phyloP scores from a whole-genome alignment of 2,113 vertebrate species.

The Perccottus glenii region DNA sequence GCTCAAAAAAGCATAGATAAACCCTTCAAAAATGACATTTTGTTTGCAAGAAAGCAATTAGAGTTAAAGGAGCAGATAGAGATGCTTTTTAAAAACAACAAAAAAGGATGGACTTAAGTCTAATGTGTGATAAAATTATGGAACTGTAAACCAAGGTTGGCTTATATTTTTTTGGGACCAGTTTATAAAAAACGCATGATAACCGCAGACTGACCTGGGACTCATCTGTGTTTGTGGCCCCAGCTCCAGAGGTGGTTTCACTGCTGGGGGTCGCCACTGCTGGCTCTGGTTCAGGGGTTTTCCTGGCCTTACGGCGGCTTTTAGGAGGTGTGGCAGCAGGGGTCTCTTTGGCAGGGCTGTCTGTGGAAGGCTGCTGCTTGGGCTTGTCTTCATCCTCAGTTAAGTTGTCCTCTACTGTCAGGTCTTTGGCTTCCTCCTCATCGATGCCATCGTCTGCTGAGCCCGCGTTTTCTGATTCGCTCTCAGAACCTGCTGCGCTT shows the following conservation, averaged over 20 bases:
- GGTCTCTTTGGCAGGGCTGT: conserved; percentile 83
- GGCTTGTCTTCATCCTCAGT: conserved; percentile 80
- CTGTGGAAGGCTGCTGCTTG: conserved; percentile 79
- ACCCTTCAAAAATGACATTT: no score
- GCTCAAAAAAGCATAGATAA: no score
- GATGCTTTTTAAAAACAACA: no score
- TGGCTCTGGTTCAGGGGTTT: conserved; percentile 65
- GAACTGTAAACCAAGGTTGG: no score
- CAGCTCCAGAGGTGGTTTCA: conserved; percentile 19
- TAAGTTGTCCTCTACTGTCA: conserved; percentile 74
- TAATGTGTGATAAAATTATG: no score
- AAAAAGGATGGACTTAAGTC: no score
- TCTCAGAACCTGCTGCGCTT: conserved; percentile 89
- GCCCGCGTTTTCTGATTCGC: conserved; percentile 86
- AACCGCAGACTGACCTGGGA: conserved; percentile 30
- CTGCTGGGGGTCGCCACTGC: conserved; percentile 32
- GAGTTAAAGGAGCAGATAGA: no score
- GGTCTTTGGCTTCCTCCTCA: conserved; percentile 78
- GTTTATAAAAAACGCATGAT: background rate
- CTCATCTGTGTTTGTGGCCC: conserved; percentile 75
- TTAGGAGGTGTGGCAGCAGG: conserved; percentile 55
- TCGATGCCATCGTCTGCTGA: conserved; percentile 83
- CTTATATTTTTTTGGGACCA: no score
- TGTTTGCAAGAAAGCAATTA: no score
- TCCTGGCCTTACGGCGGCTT: conserved; percentile 78